phyloP scores from a whole-genome alignment of 2,888 invertebrate genomes.

The Volucella zonaria region DNA sequence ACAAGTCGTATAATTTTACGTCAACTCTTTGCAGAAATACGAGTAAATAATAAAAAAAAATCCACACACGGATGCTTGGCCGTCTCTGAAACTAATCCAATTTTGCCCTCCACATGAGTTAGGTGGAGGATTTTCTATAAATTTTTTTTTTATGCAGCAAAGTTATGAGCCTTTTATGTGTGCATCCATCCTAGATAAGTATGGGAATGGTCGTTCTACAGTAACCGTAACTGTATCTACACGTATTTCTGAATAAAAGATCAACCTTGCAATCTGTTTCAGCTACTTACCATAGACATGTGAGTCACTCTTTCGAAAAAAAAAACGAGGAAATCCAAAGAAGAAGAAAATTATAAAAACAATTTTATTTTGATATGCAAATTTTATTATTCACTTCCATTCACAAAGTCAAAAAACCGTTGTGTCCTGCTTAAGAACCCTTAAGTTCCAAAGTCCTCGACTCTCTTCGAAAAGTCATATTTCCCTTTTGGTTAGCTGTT shows the following conservation, averaged over 20 bases:
- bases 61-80: too few relatives aligned
- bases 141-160: too few relatives aligned
- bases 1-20: too few relatives aligned
- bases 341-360: conserved; percentile 18
- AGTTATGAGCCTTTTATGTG: too few relatives aligned
- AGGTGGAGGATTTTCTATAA: too few relatives aligned
- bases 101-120: too few relatives aligned
- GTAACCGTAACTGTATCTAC: background rate
- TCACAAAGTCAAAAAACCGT: conserved; percentile 23
- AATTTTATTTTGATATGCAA: conserved; percentile 47
- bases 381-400: conserved; percentile 18
- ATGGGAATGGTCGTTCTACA: too few relatives aligned
- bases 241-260: conserved; percentile 19
- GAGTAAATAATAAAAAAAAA: too few relatives aligned
- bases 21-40: too few relatives aligned
- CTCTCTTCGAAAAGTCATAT: conserved; percentile 18
- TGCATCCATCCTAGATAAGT: too few relatives aligned
- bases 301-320: background rate
- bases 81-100: too few relatives aligned
- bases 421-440: background rate
- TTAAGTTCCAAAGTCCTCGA: conserved; percentile 9
- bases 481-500: conserved; percentile 16
- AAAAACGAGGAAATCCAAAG: background rate
- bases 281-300: conserved; percentile 3
- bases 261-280: conserved; percentile 3